These are phyloP conservation scores for Alloscopus bannaensis DNA, from an alignment of 2,888 invertebrate species.

Conservation along the genomic window DNA sequence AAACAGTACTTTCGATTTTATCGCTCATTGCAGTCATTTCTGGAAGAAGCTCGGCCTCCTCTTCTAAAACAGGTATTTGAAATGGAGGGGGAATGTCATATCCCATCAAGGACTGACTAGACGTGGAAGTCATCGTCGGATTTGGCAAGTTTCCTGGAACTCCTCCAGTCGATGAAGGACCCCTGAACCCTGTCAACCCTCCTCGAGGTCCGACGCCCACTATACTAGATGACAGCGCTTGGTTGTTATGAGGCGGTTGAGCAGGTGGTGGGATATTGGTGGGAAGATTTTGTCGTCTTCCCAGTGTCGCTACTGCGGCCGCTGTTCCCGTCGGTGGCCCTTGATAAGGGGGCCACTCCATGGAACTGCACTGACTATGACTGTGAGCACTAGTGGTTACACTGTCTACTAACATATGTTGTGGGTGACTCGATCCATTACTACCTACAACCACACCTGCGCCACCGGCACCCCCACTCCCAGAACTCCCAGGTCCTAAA, in stretches of 20 bases:
- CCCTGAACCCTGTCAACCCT: slow-evolving; percentile 54
- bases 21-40: slow-evolving; percentile 72
- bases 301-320: slow-evolving; percentile 46
- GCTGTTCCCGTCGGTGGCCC: slow-evolving; percentile 56
- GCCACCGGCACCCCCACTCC: slow-evolving; percentile 39
- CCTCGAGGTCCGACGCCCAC: slow-evolving; percentile 57
- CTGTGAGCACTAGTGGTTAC: slow-evolving; percentile 57
- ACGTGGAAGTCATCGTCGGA: slow-evolving; percentile 56
- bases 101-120: slow-evolving; percentile 65
- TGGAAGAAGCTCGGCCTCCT: slow-evolving; percentile 71
- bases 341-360: slow-evolving; percentile 73
- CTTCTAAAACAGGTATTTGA: slow-evolving; percentile 72
- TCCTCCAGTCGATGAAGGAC: slow-evolving; percentile 21
- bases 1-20: slow-evolving; percentile 73
- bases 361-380: slow-evolving; percentile 62
- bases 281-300: slow-evolving; percentile 61
- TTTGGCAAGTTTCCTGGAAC: slow-evolving; percentile 36
- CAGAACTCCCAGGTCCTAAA: background rate
- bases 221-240: slow-evolving; percentile 38
- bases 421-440: slow-evolving; percentile 63
- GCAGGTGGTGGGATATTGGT: slow-evolving; percentile 66
- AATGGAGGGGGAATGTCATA: slow-evolving; percentile 71
- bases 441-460: slow-evolving; percentile 49
- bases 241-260: slow-evolving; percentile 44
- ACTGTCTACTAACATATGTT: slow-evolving; percentile 67